Conservation (phyloP, 2,113 vertebrate genomes). For the Phyllostomus hastatus region DNA sequence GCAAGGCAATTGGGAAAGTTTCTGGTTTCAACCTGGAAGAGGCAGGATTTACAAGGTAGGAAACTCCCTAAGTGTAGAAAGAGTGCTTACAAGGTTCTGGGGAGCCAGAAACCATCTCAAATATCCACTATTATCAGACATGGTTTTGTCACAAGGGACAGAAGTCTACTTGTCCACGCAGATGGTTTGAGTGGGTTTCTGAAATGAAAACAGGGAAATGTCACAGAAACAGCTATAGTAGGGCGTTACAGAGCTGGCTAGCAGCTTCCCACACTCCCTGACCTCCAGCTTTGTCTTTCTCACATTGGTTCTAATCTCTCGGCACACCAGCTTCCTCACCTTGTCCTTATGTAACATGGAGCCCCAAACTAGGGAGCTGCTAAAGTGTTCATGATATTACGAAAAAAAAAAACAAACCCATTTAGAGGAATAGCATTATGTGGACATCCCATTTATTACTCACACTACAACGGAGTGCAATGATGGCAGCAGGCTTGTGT, state of each 20-base stretch:
- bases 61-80: conserved; percentile 1
- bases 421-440: too few species aligned
- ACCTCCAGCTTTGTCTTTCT: neutral
- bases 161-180: neutral
- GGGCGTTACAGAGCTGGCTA: neutral
- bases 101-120: neutral
- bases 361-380: too few species aligned
- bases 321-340: neutral
- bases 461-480: too few species aligned
- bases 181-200: neutral
- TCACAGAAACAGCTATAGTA: neutral
- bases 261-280: neutral
- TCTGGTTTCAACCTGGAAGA: neutral
- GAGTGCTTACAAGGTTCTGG: neutral
- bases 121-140: neutral
- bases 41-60: neutral
- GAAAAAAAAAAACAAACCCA: too few species aligned
- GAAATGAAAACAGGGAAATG: neutral
- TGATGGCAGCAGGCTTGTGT: too few species aligned
- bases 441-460: too few species aligned
- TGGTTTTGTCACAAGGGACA: neutral
- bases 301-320: neutral
- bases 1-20: conserved; percentile 2
- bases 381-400: too few species aligned
- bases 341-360: neutral